A percentile compares a stretch with the other conserved stretches of the same genome.
Conservation (phyloP, 2,113 vertebrate genomes). For the Gnathonemus echidnorhynchus region DNA sequence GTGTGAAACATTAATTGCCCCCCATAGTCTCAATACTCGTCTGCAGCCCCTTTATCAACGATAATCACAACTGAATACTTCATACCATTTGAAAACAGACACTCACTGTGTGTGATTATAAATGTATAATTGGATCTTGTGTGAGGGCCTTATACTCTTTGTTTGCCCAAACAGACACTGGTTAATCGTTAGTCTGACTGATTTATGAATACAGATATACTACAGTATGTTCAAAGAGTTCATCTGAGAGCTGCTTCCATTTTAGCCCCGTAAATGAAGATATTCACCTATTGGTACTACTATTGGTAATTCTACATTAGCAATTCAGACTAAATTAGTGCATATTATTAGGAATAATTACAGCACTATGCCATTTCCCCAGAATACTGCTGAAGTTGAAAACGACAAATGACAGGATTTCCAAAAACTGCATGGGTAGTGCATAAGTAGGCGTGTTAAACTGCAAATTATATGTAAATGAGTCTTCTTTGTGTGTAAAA, state of each 20-base stretch:
- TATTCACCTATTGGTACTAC: neutral
- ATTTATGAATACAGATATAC: neutral
- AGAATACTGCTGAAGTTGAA: neutral
- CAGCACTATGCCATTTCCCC: neutral
- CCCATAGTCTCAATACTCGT: neutral
- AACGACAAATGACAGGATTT: neutral
- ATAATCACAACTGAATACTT: neutral
- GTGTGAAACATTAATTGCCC: neutral
- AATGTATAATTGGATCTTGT: neutral
- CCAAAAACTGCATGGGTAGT: neutral
- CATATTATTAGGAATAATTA: neutral
- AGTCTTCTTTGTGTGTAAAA: neutral
- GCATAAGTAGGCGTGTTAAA: neutral
- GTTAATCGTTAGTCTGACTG: neutral
- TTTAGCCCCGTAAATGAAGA: neutral
- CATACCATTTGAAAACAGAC: neutral
- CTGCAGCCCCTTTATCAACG: neutral
- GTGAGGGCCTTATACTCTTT: neutral
- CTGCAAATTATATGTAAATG: constrained; percentile 9
- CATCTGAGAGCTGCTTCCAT: neutral
- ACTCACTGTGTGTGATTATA: neutral
- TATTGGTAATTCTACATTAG: neutral
- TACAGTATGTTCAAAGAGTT: neutral
- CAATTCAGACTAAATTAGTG: neutral
- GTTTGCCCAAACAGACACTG: neutral